Evolutionary conservation across 1,140 invertebrate species (phyloP), one percentile per base, ranked within the genome.

Genomic region (Drosophila nigromelanica): DNA sequence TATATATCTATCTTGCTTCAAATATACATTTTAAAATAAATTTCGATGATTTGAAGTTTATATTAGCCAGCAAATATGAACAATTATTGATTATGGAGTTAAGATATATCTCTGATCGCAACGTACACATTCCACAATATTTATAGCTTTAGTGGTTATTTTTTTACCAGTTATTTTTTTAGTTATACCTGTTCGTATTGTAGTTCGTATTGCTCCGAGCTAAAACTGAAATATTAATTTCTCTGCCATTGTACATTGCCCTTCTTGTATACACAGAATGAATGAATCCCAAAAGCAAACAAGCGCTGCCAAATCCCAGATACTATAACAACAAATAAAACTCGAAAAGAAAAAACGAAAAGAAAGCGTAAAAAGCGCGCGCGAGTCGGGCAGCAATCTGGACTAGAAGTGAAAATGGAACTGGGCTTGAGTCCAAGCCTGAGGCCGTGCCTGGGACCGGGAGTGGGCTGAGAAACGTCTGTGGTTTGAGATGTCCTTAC

Each of bases 241-340:
- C 37, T 51, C 43, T 42, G 43, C 74, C 81, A 76, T 69, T 73
- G 82, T 76, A 59, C 50, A 47, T 37, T 60, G 58, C 33, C 76
- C 51, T 72, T 77, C 59, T 58, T 70, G 63, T 75, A 80, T 61
- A 63, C 56, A 63, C 59, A 54, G 76, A 74, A 35, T 51, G 59
- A 61, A 61, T 51, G 66, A 62, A 73, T 79, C 73, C 80, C 77
- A 68, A 66, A 77, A 73, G 77, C 67, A 85, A 85, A 85, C 66
- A 80, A 68, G 60, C 55, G 33, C 54, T 47, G 58, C 73, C 62
- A 80, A 74, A 77, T 75, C 77, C 67, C 79, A 79, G 76, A 81
- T 76, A 73, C 76, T 76, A 73, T 78, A 52, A 68, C 73, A 66
- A 76, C 73, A 81, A 78, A 76, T 70, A 78, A 81, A 69, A 76